Percentiles rank a stretch among this genome's conserved stretches.
phyloP scores from a whole-genome alignment of 2,113 vertebrate species.

The Phocoena phocoena region DNA sequence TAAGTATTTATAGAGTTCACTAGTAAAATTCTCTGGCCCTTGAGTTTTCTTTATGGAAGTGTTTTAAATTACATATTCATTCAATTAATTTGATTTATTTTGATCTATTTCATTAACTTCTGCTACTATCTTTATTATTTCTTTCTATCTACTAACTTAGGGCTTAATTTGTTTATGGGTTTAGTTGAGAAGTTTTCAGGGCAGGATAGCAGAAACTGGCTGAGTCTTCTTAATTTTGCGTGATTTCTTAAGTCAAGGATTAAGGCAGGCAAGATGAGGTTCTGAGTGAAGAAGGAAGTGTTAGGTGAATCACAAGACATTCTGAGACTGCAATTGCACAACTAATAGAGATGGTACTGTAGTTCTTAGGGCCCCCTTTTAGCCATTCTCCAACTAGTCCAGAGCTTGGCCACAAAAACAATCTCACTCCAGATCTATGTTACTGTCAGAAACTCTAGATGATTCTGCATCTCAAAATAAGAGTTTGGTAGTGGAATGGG shows the following conservation, averaged over 20 bases:
- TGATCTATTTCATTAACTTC: not conserved
- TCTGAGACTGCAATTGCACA: not conserved
- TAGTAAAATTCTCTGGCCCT: not conserved
- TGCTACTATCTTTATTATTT: not conserved
- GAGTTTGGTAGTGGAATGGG: not conserved
- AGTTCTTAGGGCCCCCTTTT: not conserved
- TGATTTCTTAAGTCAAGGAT: not conserved
- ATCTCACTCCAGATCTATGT: not conserved
- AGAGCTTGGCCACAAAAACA: not conserved
- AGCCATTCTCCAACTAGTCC: not conserved
- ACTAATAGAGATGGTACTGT: not conserved
- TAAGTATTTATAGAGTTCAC: not conserved
- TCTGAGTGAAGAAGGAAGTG: not conserved
- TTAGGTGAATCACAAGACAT: not conserved
- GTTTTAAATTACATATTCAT: not conserved
- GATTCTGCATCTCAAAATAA: not conserved
- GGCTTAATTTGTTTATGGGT: not conserved
- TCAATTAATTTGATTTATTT: not conserved
- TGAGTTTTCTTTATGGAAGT: not conserved
- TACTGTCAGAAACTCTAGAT: not conserved
- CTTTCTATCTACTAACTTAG: not conserved
- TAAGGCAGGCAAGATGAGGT: not conserved
- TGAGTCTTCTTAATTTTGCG: not conserved
- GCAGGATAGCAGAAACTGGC: not conserved
- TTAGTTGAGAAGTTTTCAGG: not conserved